Evolutionary conservation across 2,888 invertebrate genomes (phyloP).

Genomic region (Nemapogon koenigi): DNA sequence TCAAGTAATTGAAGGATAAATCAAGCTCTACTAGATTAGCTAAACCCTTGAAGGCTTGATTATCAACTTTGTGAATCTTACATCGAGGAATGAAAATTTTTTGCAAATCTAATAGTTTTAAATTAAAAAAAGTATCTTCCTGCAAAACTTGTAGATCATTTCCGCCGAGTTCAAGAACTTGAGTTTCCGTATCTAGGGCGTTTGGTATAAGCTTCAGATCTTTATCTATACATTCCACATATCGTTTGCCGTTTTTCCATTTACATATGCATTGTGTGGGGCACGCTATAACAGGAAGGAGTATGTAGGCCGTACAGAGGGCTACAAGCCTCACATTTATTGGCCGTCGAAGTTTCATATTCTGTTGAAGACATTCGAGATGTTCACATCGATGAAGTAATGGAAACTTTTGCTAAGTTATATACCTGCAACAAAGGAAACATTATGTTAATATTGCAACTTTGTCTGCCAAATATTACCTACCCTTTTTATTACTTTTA

Average conservation of each 20-base stretch:
- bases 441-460: no score
- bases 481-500: no score
- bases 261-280: constrained; percentile 85
- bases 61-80: constrained; percentile 78
- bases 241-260: constrained; percentile 92
- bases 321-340: constrained; percentile 50
- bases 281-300: constrained; percentile 65
- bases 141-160: constrained; percentile 82
- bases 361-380: constrained; percentile 36
- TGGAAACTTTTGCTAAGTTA: neutral
- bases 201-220: constrained; percentile 78
- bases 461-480: no score
- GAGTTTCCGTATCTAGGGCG: constrained; percentile 82
- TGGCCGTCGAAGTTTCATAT: constrained; percentile 42
- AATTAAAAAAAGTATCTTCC: constrained; percentile 78
- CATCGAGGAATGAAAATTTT: constrained; percentile 84
- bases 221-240: constrained; percentile 85
- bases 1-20: constrained; percentile 81
- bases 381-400: constrained; percentile 4
- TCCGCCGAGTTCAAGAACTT: constrained; percentile 85
- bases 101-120: constrained; percentile 84
- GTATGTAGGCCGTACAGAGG: constrained; percentile 38
- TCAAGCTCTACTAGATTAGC: constrained; percentile 90
- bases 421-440: constrained; percentile 19
- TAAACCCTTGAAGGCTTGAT: constrained; percentile 81